Evolutionary conservation across 2,888 invertebrate species (phyloP), one percentile per base, ranked within the genome.

Genomic region (Drosophila mayaguana): DNA sequence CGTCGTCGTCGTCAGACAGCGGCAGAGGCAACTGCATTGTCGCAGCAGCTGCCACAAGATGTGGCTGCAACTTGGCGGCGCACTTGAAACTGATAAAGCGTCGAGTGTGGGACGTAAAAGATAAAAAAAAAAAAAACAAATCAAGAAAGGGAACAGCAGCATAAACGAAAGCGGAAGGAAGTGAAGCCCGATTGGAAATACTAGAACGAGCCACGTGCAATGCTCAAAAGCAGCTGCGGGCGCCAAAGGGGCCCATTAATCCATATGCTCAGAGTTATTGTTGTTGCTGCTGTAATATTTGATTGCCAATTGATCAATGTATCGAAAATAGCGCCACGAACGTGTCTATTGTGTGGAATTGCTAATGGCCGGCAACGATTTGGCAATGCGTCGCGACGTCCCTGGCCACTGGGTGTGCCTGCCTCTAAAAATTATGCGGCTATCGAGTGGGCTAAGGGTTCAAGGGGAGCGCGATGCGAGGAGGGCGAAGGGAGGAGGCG

Each of bases 291-390:
- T 43, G 36, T 60, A 65, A 34, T 18, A 83, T 85, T 81, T 80
- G 80, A 85, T 66, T 64, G 77, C 62, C 84, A 77, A 80, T 88
- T 70, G 89, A 83, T 86, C 80, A 73, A 74, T 89, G 72, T 67
- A 89, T 84, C 70, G 68, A 83, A 88, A 82, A 88, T 72, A 77
- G 77, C 81, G 77, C 81, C 72, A 59, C 78, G 67, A 67, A 59
- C 45, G 48, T 61, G 72, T 53, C 50, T 61, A 50, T 54, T 60
- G 56, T 69, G 63, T 68, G 64, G 53, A 80, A 75, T 70, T 62
- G 51, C 48, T 64, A 61, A 59, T 79, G 64, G 64, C 57, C 43
- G 50, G 68, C 4, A 55, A n/a, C 34, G 54, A 51, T 76, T 78
- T 80, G 66, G 63, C 72, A 63, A 48, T 25, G 12, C 45, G 11